Evolutionary conservation across 2,797 vertebrate species (phyloP), one percentile per base, ranked within the genome.

Genomic region (Rhinoraja longicauda): DNA sequence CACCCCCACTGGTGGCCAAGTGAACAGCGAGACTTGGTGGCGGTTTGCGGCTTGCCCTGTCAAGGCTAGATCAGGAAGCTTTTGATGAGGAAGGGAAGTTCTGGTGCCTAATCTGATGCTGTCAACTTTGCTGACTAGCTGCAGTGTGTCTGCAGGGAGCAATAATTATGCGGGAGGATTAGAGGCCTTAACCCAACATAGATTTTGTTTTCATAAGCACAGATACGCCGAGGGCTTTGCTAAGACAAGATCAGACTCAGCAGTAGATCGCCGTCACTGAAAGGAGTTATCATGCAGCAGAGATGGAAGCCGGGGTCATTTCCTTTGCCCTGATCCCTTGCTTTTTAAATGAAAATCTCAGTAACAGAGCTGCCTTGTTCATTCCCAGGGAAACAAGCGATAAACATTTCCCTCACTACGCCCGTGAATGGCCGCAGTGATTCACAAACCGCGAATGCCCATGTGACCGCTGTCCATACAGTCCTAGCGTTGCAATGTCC

Each of bases 101-200:
- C 95, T 94, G 94, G 94, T 53, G 94, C 93, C 94, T 96, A 96
- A 97, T 97, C 96, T 95, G 95, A 96, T 97, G 96, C 94, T 94
- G 67, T 93, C 93, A 94, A 94, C 93, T 94, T 8, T 93, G 77
- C 15, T 26, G 53, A 93, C 93, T 96, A 94, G 96, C 96, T 94
- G 96, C 96, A 95, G 8, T 91, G 95, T 95, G 96, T 95, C 94
- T 94, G 94, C 94, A 94, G 96, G 95, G 95, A 95, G 95, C 95
- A 94, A 95, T 96, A 96, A 96, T 97, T 96, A 97, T 96, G 95
- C 94, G 94, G 95, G 94, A 93, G 95, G 96, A 97, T 97, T 97
- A 97, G 94, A 94, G 94, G 94, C 94, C 94, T 94, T 94, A 96
- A 95, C 94, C 96, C 95, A 95, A 95, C 94, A 94, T 94, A 95